Conservation (phyloP, 2,888 invertebrate genomes). For the Oligia latruncula region DNA sequence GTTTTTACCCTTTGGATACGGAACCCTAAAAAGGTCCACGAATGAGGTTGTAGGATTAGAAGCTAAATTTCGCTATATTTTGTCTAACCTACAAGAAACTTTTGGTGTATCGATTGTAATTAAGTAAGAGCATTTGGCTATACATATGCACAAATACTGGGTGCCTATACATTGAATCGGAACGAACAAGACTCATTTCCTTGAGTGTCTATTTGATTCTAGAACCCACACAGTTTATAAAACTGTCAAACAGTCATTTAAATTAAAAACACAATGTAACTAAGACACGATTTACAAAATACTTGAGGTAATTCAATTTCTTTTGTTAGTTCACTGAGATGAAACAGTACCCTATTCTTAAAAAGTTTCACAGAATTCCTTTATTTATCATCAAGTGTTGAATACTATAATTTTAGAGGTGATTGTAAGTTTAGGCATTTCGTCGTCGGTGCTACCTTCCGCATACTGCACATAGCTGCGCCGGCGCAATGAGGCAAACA, state of each 20-base stretch:
- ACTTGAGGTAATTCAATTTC: conserved; percentile 46
- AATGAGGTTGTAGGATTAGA: neutral
- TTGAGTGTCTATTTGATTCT: neutral
- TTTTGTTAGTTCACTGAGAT: conserved; percentile 47
- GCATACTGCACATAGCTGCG: conserved; percentile 80
- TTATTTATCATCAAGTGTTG: conserved; percentile 54
- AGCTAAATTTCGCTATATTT: neutral
- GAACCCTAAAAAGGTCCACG: no score
- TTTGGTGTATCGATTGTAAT: neutral
- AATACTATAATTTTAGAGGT: conserved; percentile 67
- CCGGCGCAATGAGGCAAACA: conserved; percentile 70
- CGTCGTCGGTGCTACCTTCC: conserved; percentile 73
- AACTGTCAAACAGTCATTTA: conserved; percentile 10
- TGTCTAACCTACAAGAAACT: neutral
- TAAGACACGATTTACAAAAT: conserved; percentile 50
- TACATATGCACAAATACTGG: neutral
- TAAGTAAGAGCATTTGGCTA: neutral
- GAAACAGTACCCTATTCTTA: conserved; percentile 47
- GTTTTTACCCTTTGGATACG: no score
- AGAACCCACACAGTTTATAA: conserved; percentile 5
- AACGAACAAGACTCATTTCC: neutral
- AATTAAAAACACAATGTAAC: conserved; percentile 45
- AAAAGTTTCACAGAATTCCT: conserved; percentile 54
- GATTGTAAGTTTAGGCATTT: conserved; percentile 64
- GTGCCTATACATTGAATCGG: neutral